phyloP scores from a whole-genome alignment of 1,140 invertebrate genomes.

The Heliconius melpomene region DNA sequence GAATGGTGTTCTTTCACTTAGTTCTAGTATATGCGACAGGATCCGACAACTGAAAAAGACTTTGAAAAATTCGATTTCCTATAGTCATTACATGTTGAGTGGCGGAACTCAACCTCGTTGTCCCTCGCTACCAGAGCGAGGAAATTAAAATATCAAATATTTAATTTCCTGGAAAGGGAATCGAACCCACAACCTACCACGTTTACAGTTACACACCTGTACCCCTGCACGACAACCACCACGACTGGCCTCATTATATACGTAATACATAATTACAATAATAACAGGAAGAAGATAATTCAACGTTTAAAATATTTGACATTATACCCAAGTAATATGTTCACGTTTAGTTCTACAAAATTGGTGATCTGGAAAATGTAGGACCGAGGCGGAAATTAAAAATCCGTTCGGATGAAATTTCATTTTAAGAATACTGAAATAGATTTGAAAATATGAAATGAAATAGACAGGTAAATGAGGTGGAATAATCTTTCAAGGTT shows the following conservation, averaged over 20 bases:
- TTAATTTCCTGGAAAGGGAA: too few species aligned
- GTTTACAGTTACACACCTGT: background rate
- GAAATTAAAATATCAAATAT: too few species aligned
- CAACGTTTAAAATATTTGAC: conserved; percentile 1
- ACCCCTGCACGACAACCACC: too few species aligned
- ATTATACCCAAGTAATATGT: conserved; percentile 15
- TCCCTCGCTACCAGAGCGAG: too few species aligned
- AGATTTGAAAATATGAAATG: conserved; percentile 27
- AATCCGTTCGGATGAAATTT: conserved; percentile 27
- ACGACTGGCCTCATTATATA: background rate
- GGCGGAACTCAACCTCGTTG: too few species aligned
- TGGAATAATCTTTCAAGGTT: background rate
- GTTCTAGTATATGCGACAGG: too few species aligned
- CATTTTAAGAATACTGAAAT: conserved; percentile 29
- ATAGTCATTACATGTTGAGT: too few species aligned
- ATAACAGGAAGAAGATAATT: conserved; percentile 12
- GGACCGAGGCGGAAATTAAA: conserved; percentile 24
- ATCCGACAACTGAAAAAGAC: too few species aligned
- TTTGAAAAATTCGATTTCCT: too few species aligned
- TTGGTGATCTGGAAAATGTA: conserved; percentile 20
- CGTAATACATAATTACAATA: background rate
- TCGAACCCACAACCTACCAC: too few species aligned
- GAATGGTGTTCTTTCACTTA: too few species aligned
- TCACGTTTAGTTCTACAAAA: conserved; percentile 19
- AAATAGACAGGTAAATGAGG: background rate